Evolutionary conservation across 2,113 vertebrate genomes (phyloP), one percentile per base, ranked within the genome.

Genomic region (Ameiurus melas): DNA sequence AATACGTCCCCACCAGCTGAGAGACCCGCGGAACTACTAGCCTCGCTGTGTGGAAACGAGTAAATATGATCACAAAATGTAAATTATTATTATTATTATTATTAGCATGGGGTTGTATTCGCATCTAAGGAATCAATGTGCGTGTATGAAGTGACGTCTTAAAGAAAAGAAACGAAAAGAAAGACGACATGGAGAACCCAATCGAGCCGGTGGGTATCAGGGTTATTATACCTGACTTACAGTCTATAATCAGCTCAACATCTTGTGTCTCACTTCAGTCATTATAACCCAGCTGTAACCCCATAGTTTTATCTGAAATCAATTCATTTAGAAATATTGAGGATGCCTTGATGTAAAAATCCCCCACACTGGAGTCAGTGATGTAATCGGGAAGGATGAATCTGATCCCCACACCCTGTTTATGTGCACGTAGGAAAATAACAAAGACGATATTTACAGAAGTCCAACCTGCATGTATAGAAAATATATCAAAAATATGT

Each of bases 151-250:
- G 19, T 64, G 3, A 71, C 64, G 75, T 71, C 66, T 55, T 13
- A 47, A 4, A 43, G 22, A 83, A 84, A 53, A 12, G 20, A 16
- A 86, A 86, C n/a, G 2, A 84, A 84, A 60, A 22, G 20, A 25
- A 87, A 86, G 89, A 84, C n/a, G 79, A 39, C 86, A 94, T 94
- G 93, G 92, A 94, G 87, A 79, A 89, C 89, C 93, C 91, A 10
- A 90, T 93, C 66, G 75, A 89, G 39, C 89, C 92, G 93, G 95
- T 95, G 84, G 39, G 78, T 92, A 77, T 3, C 7, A 53, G 58
- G 75, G 30, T 39, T 10, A 7, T 22, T 43, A 43, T 4, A 1
- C 19, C 3, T 1, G 39, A 43, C 14, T 36, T 33, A 25, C 5
- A 71, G 85, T 58, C 20, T 12, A n/a, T 47, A 4, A 36, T 36